Evolutionary conservation across 2,113 vertebrate species (phyloP).

Genomic region (Quiscalus mexicanus): DNA sequence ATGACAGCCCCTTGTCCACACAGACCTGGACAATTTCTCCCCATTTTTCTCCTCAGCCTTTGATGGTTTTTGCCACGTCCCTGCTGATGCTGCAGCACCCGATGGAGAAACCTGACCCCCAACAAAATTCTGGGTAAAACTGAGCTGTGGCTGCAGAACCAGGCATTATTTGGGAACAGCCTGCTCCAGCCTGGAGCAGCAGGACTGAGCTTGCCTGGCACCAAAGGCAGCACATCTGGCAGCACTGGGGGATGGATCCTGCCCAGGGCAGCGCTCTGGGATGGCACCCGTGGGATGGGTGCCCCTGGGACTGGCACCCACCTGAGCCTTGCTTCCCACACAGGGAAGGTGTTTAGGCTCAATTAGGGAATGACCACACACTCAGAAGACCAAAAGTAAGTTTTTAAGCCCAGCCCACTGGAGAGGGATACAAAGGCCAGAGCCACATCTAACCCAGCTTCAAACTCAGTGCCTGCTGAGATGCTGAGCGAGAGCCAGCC

Average conservation of each 20-base stretch:
- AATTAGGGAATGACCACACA: background rate
- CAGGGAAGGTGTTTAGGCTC: background rate
- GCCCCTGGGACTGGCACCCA: background rate
- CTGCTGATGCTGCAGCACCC: background rate
- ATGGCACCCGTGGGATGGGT: background rate
- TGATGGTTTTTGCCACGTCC: background rate
- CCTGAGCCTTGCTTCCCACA: accelerated
- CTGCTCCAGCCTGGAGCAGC: background rate
- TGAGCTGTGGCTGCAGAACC: background rate
- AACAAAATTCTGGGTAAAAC: background rate
- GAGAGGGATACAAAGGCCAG: background rate
- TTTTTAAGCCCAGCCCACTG: background rate
- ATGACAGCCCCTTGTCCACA: background rate
- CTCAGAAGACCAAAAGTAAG: background rate
- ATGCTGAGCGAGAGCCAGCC: background rate
- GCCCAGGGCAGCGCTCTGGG: background rate
- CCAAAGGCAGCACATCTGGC: background rate
- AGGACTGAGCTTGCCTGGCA: background rate
- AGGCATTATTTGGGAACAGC: background rate
- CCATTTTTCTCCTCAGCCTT: background rate
- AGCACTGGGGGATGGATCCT: background rate
- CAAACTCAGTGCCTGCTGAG: background rate
- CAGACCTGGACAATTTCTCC: background rate
- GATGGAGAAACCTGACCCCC: background rate
- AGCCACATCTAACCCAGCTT: background rate